Conservation (phyloP, 2,888 invertebrate genomes). For the Dendrolimus pini region DNA sequence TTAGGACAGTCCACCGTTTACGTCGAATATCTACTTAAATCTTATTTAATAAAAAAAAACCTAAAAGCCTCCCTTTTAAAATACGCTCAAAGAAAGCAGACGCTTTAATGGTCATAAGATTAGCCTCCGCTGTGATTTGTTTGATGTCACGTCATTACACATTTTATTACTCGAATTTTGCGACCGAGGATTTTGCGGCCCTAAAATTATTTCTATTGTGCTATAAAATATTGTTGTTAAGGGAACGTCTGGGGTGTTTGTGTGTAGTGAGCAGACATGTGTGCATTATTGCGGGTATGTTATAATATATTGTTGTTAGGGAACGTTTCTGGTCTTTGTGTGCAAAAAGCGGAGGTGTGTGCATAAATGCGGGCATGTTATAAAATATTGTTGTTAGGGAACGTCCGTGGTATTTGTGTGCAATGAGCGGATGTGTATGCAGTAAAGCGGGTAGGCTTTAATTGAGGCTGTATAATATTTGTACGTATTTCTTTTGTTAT, state of each 20-base stretch:
- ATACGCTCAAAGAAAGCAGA: constrained; percentile 8
- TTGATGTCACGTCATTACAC: constrained; percentile 30
- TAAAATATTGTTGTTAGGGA: too few species aligned
- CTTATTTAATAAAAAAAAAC: not conserved
- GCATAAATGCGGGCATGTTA: too few species aligned
- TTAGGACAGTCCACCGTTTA: too few species aligned
- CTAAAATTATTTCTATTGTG: constrained; percentile 22
- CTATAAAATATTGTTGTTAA: constrained; percentile 24
- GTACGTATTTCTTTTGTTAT: constrained; percentile 13
- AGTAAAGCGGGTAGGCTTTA: constrained; percentile 38
- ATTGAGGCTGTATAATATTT: constrained; percentile 37
- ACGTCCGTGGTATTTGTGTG: constrained; percentile 13
- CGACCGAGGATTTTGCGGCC: constrained; percentile 15
- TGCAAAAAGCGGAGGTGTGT: not conserved
- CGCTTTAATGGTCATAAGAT: constrained; percentile 28
- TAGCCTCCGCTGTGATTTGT: constrained; percentile 30
- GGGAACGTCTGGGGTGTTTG: constrained; percentile 13
- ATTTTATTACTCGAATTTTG: constrained; percentile 29
- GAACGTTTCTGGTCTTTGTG: constrained; percentile 10
- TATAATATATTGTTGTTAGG: too few species aligned
- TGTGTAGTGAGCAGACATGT: constrained; percentile 7
- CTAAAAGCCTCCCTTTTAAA: not conserved
- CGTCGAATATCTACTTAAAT: too few species aligned
- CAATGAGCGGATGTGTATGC: constrained; percentile 2
- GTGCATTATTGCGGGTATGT: too few species aligned